Percentiles rank a stretch among this genome's conserved stretches.
Conservation (phyloP, 2,113 vertebrate genomes). For the Plotosus lineatus region DNA sequence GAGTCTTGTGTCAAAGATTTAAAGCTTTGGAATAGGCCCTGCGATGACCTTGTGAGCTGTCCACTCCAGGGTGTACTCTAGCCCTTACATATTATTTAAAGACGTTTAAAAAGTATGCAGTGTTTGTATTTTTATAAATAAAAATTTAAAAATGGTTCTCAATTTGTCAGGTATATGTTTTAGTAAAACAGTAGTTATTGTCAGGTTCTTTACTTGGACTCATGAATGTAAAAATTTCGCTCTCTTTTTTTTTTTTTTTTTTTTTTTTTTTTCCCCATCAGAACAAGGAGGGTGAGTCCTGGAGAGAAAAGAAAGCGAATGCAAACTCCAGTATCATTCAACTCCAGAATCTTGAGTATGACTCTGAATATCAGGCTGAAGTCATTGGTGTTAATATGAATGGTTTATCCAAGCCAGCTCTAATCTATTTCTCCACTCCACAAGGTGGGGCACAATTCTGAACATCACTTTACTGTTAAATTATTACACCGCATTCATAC, state of each 20-base stretch:
- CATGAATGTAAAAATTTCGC: not conserved
- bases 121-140: too few relatives aligned
- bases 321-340: constrained; percentile 47
- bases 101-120: too few relatives aligned
- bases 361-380: constrained; percentile 66
- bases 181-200: not conserved
- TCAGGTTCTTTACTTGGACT: not conserved
- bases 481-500: not conserved
- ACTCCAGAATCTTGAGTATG: constrained; percentile 64
- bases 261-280: too few relatives aligned
- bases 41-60: too few relatives aligned
- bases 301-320: constrained; percentile 57
- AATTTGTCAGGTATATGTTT: too few relatives aligned
- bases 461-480: not conserved
- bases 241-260: too few relatives aligned
- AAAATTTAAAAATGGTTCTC: too few relatives aligned
- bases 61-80: too few relatives aligned
- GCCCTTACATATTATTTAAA: too few relatives aligned
- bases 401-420: constrained; percentile 63
- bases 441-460: constrained; percentile 29
- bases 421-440: constrained; percentile 65
- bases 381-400: constrained; percentile 67
- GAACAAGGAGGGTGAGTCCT: constrained; percentile 59
- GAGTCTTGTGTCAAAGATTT: not conserved
- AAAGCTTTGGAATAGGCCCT: not conserved